Evolutionary conservation across 1,140 invertebrate species (phyloP), one percentile per base, ranked within the genome.

Genomic region (Gryon sp.): DNA sequence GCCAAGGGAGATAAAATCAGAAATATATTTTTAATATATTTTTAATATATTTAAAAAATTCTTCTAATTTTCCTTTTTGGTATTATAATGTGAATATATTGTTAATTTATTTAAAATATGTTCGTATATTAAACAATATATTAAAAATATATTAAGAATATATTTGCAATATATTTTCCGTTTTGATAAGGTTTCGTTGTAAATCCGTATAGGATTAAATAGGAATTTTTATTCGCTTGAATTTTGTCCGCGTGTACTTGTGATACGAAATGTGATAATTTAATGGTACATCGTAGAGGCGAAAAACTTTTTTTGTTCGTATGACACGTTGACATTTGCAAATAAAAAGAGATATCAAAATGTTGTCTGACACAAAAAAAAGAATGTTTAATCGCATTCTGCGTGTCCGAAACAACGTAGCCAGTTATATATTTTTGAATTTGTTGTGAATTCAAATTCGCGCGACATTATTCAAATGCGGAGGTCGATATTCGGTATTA

Each of bases 391-490:
- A 46, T 36, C 7, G 9, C 24, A 53, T 43, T 43, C 28, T 11
- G 46, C 26, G 3, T 20, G 40, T 40, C 12, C 12, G 46, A 52
- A 65, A 52, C 28, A 65, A 52, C 32, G 19, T 41, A 12, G 16
- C 4, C 2, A 19, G 18, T 2, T 20, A 12, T 43, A 8, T 11
- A 41, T 52, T 52, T 52, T 46, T 48, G 20, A 68, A 57, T 48
- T 68, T 68, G 30, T 68, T 40, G 32, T 32, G 40, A 15, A 11
- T 30, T 50, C 15, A 40, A 28, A 63, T 63, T 50, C 50, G 19
- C 34, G 32, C 14, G 19, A 46, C 32, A 38, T 48, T 68, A 68
- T 68, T 68, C 52, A 68, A 55, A 68, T 68, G 12, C 5, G 22
- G 3, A 11, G 48, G 12, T 53, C 43, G 32, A 59, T 57, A 59